Base-by-base conservation (phyloP, 2,888 invertebrate genomes). In the Fragum whitleyi region DNA sequence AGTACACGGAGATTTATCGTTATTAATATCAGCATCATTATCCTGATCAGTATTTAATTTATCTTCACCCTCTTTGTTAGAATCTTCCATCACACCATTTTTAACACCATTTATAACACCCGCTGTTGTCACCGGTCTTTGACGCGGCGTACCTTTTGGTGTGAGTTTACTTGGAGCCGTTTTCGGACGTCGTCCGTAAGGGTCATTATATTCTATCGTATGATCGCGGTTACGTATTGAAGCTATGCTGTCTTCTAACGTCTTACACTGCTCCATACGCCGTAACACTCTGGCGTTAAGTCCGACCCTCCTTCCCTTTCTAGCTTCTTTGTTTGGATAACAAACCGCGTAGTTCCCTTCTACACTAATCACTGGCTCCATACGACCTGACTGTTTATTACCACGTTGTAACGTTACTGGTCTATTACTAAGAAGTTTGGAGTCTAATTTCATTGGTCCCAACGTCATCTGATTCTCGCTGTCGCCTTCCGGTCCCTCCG, bases 291-390 rank as follows among this genome's bases (percentile, higher is more conserved):
- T 69, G 21, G 70, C 72, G 42, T 85, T 85, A 9, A 88, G 77
- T 7, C 61, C 76, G 9, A 88, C 87, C 19, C 83, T 80, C 16
- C 88, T 71, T 11, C 88, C 88, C 23, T 77, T 79, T 67, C 84
- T 86, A 0, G 88, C 85, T 28, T 87, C 86, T 23, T 85, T 86
- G 23, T 81, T 87, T 0, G 88, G 88, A 57, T 87, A 88, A 79
- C 88, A 88, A 21, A 88, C 77, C 0, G 88, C 88, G 26, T 88
- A 86, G 1, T 74, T 81, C 32, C 88, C 88, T 39, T 83, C 80
- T 28, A 88, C 83, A 59, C 82, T 81, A 11, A 88, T 88, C 11
- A 88, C 79, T 0, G 88, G 88, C 11, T 83, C 83, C 26, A 87
- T 59, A 16, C 79, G 59, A 2, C 29, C 70, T 7, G 67, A 75